These are phyloP conservation scores for Dione vanillae DNA, from an alignment of 2,888 invertebrate species.

Conservation along the genomic window DNA sequence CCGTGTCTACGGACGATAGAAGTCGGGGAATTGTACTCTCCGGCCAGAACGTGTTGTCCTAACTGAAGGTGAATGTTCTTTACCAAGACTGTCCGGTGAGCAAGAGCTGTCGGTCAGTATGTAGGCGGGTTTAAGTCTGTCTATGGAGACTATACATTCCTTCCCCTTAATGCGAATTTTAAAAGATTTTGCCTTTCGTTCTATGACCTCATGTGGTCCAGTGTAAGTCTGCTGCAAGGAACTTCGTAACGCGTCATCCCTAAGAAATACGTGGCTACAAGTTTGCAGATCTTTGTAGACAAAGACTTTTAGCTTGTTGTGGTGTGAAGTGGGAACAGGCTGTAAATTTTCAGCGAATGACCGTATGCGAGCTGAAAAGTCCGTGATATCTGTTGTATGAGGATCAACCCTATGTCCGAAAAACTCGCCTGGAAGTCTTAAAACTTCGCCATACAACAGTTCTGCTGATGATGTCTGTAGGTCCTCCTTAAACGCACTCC, in stretches of 20 bases:
- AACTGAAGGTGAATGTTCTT: too few relatives aligned
- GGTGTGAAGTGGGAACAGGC: background rate
- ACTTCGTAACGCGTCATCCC: slow-evolving; percentile 37
- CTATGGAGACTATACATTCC: slow-evolving; percentile 41
- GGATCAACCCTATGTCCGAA: too few relatives aligned
- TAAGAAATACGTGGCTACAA: slow-evolving; percentile 43
- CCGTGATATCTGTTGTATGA: too few relatives aligned
- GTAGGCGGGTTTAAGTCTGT: slow-evolving; percentile 49
- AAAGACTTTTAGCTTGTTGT: slow-evolving; percentile 23
- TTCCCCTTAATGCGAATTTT: slow-evolving; percentile 37
- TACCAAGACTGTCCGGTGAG: too few relatives aligned
- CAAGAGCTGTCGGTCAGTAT: slow-evolving; percentile 35
- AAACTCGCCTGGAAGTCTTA: background rate
- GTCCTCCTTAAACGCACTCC: background rate
- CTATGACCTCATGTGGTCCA: slow-evolving; percentile 42
- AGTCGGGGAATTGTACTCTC: too few relatives aligned
- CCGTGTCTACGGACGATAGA: too few relatives aligned
- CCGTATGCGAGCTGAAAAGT: too few relatives aligned
- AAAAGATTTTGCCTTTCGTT: slow-evolving; percentile 31
- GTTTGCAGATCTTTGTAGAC: slow-evolving; percentile 44
- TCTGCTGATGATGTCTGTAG: background rate
- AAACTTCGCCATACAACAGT: background rate
- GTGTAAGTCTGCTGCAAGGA: slow-evolving; percentile 33
- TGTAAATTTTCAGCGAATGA: too few relatives aligned
- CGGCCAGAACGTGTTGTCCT: too few relatives aligned